phyloP scores from a whole-genome alignment of 2,888 invertebrate genomes.

The Apotomis turbidana region DNA sequence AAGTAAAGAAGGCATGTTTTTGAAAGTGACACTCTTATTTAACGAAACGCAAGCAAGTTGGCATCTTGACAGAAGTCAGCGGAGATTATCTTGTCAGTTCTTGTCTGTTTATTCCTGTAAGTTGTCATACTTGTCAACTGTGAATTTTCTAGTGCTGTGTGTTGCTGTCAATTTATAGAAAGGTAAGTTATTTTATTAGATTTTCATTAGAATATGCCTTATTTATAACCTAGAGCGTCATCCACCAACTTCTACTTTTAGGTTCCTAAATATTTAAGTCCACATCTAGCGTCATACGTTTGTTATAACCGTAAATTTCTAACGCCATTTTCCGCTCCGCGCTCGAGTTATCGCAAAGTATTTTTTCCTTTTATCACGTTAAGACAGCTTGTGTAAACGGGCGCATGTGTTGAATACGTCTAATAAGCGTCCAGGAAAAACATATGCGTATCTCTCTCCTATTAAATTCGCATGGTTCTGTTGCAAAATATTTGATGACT shows the following conservation, averaged over 20 bases:
- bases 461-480: slow-evolving; percentile 20
- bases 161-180: slow-evolving; percentile 77
- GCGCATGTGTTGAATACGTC: slow-evolving; percentile 15
- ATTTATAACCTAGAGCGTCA: slow-evolving; percentile 18
- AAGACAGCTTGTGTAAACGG: slow-evolving; percentile 47
- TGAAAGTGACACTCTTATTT: background rate
- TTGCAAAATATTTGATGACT: slow-evolving; percentile 50
- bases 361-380: slow-evolving; percentile 62
- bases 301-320: slow-evolving; percentile 62
- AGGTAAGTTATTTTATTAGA: slow-evolving; percentile 70
- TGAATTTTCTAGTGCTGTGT: slow-evolving; percentile 74
- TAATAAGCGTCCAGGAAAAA: background rate
- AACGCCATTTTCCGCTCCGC: slow-evolving; percentile 80
- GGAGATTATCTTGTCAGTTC: slow-evolving; percentile 11
- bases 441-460: background rate
- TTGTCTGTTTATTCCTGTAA: slow-evolving; percentile 30
- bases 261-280: slow-evolving; percentile 35
- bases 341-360: slow-evolving; percentile 62
- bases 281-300: slow-evolving; percentile 39
- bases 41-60: slow-evolving; percentile 35
- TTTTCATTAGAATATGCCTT: slow-evolving; percentile 42
- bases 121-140: slow-evolving; percentile 61
- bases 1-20: background rate
- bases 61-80: slow-evolving; percentile 40
- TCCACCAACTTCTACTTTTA: slow-evolving; percentile 9